Conservation (phyloP, 1,140 invertebrate species). For the Drosophila elegans region DNA sequence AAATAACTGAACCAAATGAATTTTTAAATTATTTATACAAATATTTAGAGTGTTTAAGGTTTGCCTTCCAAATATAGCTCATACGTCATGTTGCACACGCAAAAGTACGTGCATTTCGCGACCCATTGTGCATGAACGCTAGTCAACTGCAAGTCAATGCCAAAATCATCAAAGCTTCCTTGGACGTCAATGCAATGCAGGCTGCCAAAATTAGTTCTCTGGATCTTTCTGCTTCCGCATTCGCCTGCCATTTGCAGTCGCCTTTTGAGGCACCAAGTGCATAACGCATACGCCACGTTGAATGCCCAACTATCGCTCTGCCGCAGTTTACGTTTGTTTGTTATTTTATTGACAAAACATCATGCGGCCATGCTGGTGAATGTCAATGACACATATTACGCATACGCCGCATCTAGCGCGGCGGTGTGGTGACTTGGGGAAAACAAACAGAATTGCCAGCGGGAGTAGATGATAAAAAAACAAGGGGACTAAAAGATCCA, state of each 20-base stretch:
- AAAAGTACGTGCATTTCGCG: not conserved
- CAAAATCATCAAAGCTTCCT: not conserved
- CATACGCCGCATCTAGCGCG: slow-evolving; percentile 11
- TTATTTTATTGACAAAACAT: slow-evolving; percentile 60
- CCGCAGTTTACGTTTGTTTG: slow-evolving; percentile 35
- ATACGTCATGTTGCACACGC: too few relatives aligned
- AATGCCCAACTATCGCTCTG: not conserved
- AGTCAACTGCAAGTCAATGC: slow-evolving; percentile 1
- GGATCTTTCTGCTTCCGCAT: not conserved
- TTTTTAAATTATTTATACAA: too few relatives aligned
- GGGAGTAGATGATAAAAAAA: too few relatives aligned
- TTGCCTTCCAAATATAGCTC: not conserved
- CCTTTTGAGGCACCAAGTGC: not conserved
- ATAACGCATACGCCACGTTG: slow-evolving; percentile 36
- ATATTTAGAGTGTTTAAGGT: too few relatives aligned
- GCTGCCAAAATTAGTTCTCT: not conserved
- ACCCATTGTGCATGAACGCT: not conserved
- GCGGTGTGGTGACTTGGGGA: too few relatives aligned
- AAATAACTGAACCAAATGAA: too few relatives aligned
- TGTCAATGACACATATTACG: slow-evolving; percentile 38
- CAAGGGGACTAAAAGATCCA: not conserved
- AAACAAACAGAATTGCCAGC: too few relatives aligned
- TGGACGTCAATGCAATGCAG: slow-evolving; percentile 5
- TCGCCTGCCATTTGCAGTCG: slow-evolving; percentile 4
- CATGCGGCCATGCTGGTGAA: slow-evolving; percentile 12